Conservation (phyloP, 2,113 vertebrate genomes). For the Boulengeromyrus knoepffleri region DNA sequence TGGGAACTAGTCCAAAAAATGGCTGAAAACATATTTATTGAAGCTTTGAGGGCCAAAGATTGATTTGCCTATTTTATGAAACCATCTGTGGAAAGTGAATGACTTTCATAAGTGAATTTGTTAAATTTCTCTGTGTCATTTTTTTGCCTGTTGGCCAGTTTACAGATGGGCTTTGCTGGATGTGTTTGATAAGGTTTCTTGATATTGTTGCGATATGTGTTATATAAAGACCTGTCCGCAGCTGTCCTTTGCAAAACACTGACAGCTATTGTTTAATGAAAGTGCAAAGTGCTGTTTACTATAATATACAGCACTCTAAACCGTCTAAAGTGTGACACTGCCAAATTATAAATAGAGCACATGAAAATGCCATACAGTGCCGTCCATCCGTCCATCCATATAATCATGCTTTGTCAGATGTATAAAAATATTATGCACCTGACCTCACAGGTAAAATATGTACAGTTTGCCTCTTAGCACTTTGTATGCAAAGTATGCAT, state of each 20-base stretch:
- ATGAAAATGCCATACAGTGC: too few species aligned
- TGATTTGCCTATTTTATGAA: background rate
- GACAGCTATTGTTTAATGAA: background rate
- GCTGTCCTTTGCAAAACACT: background rate
- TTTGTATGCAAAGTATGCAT: background rate
- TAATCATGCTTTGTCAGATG: background rate
- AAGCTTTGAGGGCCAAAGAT: background rate
- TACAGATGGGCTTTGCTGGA: background rate
- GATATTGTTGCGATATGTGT: background rate
- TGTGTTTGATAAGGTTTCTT: background rate
- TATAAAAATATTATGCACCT: background rate
- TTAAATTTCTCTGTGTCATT: background rate
- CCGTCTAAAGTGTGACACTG: too few species aligned
- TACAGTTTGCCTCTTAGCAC: background rate
- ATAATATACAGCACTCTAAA: background rate
- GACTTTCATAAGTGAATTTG: background rate
- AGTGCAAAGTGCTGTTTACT: background rate
- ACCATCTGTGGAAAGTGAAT: background rate
- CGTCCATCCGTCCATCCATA: background rate
- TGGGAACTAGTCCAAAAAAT: background rate
- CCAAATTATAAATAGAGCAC: too few species aligned
- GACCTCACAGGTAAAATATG: background rate
- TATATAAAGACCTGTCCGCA: background rate
- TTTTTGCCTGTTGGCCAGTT: background rate
- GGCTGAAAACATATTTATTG: background rate